A percentile compares a stretch with the other conserved stretches of the same genome.
These are phyloP conservation scores for Himalopsyche japonica DNA, from an alignment of 2,888 invertebrate species.

Conservation along the genomic window DNA sequence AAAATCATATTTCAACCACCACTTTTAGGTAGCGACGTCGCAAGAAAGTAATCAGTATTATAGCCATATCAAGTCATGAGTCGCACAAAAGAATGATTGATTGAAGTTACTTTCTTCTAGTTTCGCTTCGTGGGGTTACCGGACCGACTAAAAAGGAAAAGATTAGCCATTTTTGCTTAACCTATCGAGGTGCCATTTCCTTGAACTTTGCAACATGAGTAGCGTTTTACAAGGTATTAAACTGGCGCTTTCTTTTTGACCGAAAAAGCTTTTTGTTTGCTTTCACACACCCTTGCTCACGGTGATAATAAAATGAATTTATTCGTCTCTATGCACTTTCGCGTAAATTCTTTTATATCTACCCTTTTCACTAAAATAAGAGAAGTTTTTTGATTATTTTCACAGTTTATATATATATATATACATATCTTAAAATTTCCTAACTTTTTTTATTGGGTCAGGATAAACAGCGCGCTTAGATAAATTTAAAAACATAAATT, in stretches of 20 bases:
- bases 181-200: neutral
- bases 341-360: too few relatives aligned
- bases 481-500: too few relatives aligned
- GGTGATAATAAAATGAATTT: neutral
- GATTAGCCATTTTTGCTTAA: neutral
- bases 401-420: too few relatives aligned
- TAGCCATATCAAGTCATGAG: conserved; percentile 10
- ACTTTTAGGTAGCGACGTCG: neutral
- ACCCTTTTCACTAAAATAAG: too few relatives aligned
- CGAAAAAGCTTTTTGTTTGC: neutral
- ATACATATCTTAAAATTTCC: too few relatives aligned
- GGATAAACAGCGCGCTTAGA: too few relatives aligned
- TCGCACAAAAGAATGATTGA: conserved; percentile 28
- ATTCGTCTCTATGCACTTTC: neutral
- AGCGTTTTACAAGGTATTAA: conserved; percentile 1
- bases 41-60: conserved; percentile 17
- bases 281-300: neutral
- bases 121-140: neutral
- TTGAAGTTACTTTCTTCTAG: conserved; percentile 18
- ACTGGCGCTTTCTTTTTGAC: neutral
- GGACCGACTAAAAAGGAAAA: conserved; percentile 6
- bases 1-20: neutral
- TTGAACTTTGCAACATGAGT: neutral
- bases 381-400: too few relatives aligned
- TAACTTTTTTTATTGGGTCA: too few relatives aligned